Conservation (phyloP, 92 coral and sea anemone species). For the Zoanthus sociatus region DNA sequence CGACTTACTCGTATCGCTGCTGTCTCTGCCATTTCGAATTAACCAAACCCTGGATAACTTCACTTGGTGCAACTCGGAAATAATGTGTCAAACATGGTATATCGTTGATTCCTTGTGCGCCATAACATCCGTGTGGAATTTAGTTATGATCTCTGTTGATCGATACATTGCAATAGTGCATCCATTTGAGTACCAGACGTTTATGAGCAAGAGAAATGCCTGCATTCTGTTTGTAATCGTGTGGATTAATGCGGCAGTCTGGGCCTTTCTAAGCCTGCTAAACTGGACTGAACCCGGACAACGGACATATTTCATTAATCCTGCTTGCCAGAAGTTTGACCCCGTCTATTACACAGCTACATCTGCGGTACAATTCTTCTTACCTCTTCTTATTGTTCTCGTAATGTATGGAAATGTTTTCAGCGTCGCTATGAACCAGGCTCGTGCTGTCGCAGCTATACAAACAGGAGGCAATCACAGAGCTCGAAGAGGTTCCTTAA, state of each 20-base stretch:
- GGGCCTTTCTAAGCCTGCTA: constrained; percentile 54
- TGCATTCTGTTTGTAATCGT: constrained; percentile 19
- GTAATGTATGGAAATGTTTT: constrained; percentile 86
- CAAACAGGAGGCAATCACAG: constrained; percentile 58
- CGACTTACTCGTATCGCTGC: constrained; percentile 46
- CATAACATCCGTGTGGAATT: constrained; percentile 66
- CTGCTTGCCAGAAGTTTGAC: constrained; percentile 67
- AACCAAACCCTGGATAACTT: constrained; percentile 55
- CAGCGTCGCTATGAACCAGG: constrained; percentile 88
- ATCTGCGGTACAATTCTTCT: constrained; percentile 67
- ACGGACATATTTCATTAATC: constrained; percentile 8
- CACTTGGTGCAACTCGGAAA: constrained; percentile 54
- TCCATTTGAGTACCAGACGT: constrained; percentile 52
- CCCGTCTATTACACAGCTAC: constrained; percentile 75
- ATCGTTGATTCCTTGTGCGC: constrained; percentile 55
- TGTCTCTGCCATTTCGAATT: constrained; percentile 57
- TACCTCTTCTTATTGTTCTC: constrained; percentile 78
- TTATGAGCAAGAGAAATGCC: constrained; percentile 54
- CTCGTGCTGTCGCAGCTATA: constrained; percentile 90
- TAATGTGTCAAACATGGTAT: constrained; percentile 54
- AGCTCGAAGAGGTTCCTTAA: constrained; percentile 73
- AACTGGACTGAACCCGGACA: constrained; percentile 59
- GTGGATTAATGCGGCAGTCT: constrained; percentile 50
- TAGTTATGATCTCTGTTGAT: constrained; percentile 59
- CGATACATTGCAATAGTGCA: constrained; percentile 58